These are phyloP conservation scores for Enteromius anoplus DNA, from an alignment of 2,797 vertebrate species.

Conservation along the genomic window DNA sequence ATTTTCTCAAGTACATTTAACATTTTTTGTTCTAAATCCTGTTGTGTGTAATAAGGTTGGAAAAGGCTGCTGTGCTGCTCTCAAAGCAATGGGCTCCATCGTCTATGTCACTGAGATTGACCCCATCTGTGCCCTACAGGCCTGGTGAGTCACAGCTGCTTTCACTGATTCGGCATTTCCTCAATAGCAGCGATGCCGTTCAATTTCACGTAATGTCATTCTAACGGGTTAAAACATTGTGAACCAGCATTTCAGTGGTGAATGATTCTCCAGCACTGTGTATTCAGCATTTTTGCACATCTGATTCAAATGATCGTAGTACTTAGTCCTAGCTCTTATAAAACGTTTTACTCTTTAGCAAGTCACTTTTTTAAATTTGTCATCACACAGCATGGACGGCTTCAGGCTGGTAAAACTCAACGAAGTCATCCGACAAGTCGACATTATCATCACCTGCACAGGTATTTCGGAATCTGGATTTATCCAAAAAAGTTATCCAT, in stretches of 20 bases:
- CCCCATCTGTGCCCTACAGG: slow-evolving; percentile 96
- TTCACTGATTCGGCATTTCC: slow-evolving; percentile 9
- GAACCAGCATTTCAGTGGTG: background rate
- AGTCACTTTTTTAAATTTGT: background rate
- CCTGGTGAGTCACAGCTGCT: slow-evolving; percentile 80
- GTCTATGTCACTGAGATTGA: slow-evolving; percentile 97
- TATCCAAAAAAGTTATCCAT: too few species aligned
- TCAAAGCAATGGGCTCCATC: slow-evolving; percentile 97
- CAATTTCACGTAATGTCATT: background rate
- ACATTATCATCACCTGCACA: slow-evolving; percentile 98
- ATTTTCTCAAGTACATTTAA: background rate
- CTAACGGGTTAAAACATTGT: background rate
- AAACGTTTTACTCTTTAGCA: background rate
- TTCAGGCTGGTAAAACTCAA: slow-evolving; percentile 97
- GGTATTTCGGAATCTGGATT: slow-evolving; percentile 68
- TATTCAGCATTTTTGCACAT: background rate
- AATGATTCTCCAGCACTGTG: background rate
- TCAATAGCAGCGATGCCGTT: background rate
- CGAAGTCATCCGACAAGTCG: slow-evolving; percentile 96
- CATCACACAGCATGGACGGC: slow-evolving; percentile 91
- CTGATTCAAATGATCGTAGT: background rate
- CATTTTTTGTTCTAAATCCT: background rate
- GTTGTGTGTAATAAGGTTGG: slow-evolving; percentile 80
- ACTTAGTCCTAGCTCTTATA: background rate
- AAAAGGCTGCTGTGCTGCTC: slow-evolving; percentile 94